Percentiles rank a stretch among this genome's conserved stretches.
phyloP scores from a whole-genome alignment of 1,140 invertebrate genomes.

The Halictus rubicundus region DNA sequence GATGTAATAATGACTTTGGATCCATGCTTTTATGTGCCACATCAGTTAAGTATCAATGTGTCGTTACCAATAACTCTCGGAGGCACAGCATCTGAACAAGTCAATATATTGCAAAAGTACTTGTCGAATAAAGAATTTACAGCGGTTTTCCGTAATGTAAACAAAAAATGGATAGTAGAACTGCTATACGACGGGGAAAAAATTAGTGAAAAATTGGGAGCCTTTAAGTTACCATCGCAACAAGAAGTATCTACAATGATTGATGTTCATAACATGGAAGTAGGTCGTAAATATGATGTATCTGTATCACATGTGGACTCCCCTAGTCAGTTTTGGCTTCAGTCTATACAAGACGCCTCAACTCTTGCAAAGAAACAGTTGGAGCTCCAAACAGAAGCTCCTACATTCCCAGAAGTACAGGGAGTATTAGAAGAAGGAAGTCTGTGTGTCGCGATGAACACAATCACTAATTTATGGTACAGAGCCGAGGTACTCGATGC shows the following conservation, averaged over 20 bases:
- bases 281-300: conserved; percentile 64
- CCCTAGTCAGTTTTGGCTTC: conserved; percentile 74
- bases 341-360: conserved; percentile 53
- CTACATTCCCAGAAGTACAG: conserved; percentile 79
- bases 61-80: conserved; percentile 69
- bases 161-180: conserved; percentile 73
- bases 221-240: conserved; percentile 42
- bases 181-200: conserved; percentile 66
- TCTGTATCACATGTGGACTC: conserved; percentile 68
- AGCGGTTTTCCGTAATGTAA: conserved; percentile 70
- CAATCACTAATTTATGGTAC: conserved; percentile 89
- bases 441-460: conserved; percentile 87
- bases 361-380: conserved; percentile 74
- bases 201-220: conserved; percentile 65
- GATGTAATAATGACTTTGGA: conserved; percentile 75
- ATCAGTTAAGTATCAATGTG: conserved; percentile 81
- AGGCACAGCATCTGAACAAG: conserved; percentile 71
- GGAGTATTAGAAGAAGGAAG: conserved; percentile 82
- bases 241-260: conserved; percentile 8
- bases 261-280: conserved; percentile 42
- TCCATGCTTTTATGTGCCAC: conserved; percentile 80
- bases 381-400: conserved; percentile 82
- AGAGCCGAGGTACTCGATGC: conserved; percentile 89
- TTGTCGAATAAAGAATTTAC: conserved; percentile 62
- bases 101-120: conserved; percentile 58